phyloP scores from a whole-genome alignment of 2,888 invertebrate species.

The Microctonus aethiopoides region DNA sequence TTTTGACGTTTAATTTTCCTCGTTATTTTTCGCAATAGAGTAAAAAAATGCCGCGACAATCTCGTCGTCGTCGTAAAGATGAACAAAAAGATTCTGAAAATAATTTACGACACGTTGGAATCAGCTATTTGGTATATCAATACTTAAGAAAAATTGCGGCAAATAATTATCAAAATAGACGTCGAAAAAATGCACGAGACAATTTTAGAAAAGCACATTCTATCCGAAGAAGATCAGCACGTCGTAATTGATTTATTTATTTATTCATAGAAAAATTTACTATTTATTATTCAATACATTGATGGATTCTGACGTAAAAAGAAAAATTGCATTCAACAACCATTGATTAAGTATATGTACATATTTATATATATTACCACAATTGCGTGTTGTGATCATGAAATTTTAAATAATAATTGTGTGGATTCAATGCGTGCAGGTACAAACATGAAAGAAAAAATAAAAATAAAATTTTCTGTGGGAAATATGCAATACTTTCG shows the following conservation, averaged over 20 bases:
- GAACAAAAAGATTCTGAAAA: not conserved
- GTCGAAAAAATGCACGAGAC: conserved; percentile 26
- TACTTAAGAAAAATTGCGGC: conserved; percentile 20
- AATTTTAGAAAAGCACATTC: conserved; percentile 25
- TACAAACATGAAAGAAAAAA: not conserved
- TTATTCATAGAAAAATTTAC: not conserved
- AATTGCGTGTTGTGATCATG: not conserved
- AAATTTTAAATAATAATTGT: conserved; percentile 3
- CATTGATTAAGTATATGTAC: not conserved
- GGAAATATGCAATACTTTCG: conserved; percentile 10
- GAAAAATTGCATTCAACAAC: not conserved
- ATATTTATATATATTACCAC: not conserved
- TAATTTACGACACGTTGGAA: not conserved
- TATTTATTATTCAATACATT: too few relatives aligned
- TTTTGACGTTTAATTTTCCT: not conserved
- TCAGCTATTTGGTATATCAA: conserved; percentile 18
- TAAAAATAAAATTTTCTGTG: not conserved
- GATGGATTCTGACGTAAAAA: too few relatives aligned
- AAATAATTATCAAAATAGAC: not conserved
- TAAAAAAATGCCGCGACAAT: conserved; percentile 2
- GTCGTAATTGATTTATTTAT: not conserved
- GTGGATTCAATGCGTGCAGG: not conserved
- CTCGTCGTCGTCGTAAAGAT: not conserved
- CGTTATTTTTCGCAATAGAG: not conserved
- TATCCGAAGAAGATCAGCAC: not conserved